phyloP scores from a whole-genome alignment of 2,888 invertebrate genomes.

The Caenorhabditis sp. region DNA sequence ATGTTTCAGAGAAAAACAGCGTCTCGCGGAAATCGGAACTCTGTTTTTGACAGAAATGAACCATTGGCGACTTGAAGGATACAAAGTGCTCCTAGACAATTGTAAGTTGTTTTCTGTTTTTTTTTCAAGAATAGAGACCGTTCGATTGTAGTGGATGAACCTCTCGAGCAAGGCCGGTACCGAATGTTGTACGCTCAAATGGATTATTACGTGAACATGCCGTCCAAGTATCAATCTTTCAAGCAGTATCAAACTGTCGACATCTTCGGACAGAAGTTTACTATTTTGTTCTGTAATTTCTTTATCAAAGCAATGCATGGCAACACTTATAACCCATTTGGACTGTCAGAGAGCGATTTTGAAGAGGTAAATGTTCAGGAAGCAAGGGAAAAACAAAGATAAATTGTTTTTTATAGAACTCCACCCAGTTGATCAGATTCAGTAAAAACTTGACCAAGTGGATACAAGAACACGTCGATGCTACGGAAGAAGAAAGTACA shows the following conservation, averaged over 20 bases:
- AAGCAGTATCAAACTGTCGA: slow-evolving; percentile 62
- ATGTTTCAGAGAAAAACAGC: slow-evolving; percentile 41
- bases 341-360: slow-evolving; percentile 36
- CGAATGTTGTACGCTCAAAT: slow-evolving; percentile 27
- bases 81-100: slow-evolving; percentile 12
- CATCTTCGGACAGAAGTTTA: slow-evolving; percentile 51
- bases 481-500: background rate
- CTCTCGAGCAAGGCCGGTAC: slow-evolving; percentile 38
- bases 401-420: slow-evolving; percentile 9
- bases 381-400: no score
- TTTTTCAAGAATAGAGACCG: no score
- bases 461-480: background rate
- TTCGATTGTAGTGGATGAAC: slow-evolving; percentile 25
- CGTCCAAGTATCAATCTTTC: slow-evolving; percentile 35
- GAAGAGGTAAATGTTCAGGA: slow-evolving; percentile 30
- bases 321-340: slow-evolving; percentile 23
- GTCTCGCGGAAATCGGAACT: slow-evolving; percentile 40
- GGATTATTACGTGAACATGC: slow-evolving; percentile 58
- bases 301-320: slow-evolving; percentile 21
- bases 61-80: slow-evolving; percentile 40
- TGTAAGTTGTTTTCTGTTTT: no score
- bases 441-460: slow-evolving; percentile 25
- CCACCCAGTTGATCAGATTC: slow-evolving; percentile 7
- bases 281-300: slow-evolving; percentile 20
- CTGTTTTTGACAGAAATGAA: slow-evolving; percentile 58